Evolutionary conservation across 2,113 vertebrate genomes (phyloP), one percentile per base, ranked within the genome.

Genomic region (Cheilinus undulatus): DNA sequence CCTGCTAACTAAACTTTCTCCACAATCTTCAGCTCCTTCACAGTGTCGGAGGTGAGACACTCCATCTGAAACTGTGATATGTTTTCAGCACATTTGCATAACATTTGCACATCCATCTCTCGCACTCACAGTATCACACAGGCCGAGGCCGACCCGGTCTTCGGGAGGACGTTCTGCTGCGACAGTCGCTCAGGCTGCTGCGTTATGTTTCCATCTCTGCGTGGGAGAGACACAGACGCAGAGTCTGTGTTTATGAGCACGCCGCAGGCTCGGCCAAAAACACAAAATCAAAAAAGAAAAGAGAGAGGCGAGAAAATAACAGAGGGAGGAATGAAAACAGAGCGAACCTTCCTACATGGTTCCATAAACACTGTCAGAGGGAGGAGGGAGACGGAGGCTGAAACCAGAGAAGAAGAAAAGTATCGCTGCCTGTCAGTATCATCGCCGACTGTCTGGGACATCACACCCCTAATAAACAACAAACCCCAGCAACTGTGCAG

Each of bases 301-400:
- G 15, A 40, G 23, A 76, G 62, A 49, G 79, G 79, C 49, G 80
- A 60, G 69, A 77, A 60, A 60, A 80, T 46, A 69, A 60, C 73
- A 72, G 68, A 85, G 38, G 59, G 79, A 80, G 49, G 43, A 59
- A 56, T 48, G 67, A 82, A 82, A 85, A 85, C 83, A 78, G 34
- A 51, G 24, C 45, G 54, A 74, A 53, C 61, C 65, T 28, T 68
- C 74, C 58, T 51, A 48, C 26, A 22, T 49, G 13, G 8, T 52
- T 60, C 36, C 45, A 34, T 22, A 40, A 46, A 58, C 54, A 53
- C 46, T 24, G 58, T 69, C 22, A 32, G 22, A 66, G 1, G 7
- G 54, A 61, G 62, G 32, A 52, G 26, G 27, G 40, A 49, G 22
- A 32, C n/a, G 0, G 27, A 81, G 72, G 30, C 48, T 75, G 15